Base-by-base conservation (phyloP, 2,888 invertebrate species). In the Tricholauxania praeusta region DNA sequence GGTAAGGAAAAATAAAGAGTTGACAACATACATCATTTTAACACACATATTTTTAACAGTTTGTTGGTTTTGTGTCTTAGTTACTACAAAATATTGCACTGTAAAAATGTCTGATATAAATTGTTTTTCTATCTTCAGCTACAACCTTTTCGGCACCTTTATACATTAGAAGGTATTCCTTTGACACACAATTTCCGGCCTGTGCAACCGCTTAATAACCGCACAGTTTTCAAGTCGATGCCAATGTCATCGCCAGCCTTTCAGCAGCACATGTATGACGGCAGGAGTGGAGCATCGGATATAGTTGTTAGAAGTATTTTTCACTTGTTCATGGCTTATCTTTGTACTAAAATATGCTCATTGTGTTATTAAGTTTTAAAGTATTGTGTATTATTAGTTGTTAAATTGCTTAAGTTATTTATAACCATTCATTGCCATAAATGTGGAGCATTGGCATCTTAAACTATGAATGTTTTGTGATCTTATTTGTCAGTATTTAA, bases 111-210 rank as follows among this genome's bases (percentile, higher is more conserved):
- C n/a, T 48, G 7, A 22, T 3, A 28, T 14, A 12, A 51, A 6
- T 55, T 59, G 59, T 67, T 47, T 73, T 78, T 79, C 78, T 75
- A 79, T 71, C 89, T 88, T 73, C 88, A 95, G 95, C 89, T 95
- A 74, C 91, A 91, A 80, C 89, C 89, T 65, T 96, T 96, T 83
- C 91, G 95, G 60, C 89, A 90, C 76, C 88, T 96, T 53, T 89
- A 90, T 67, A 90, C 91, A 3, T 88, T 89, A 12, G 90, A 91
- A 68, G 94, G 93, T 4, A 89, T 89, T 78, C 81, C 83, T 22
- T 88, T 96, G 75, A 92, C 91, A 1, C 94, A 94, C 82, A 96
- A 96, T 86, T 94, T 93, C 85, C 90, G 96, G 15, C 95, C 96
- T 0, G 91, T 93, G 49, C 94, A 96, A 82, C 93, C 94, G 0